Base-by-base conservation (phyloP, 2,113 vertebrate genomes). In the Grus americana region DNA sequence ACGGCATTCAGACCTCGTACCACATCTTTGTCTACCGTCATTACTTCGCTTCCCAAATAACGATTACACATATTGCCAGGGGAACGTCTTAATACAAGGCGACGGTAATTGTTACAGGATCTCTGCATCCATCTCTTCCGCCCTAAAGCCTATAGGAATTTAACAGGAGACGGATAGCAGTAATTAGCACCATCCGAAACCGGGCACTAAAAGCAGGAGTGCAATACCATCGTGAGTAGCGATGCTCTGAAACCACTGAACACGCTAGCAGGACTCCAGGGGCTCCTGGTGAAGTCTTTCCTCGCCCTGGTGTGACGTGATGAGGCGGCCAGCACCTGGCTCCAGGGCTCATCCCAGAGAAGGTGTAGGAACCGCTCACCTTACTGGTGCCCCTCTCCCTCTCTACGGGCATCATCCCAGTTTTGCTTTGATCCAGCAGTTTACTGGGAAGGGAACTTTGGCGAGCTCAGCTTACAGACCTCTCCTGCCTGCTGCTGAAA, bases 1-100 rank as follows among this genome's bases (percentile, higher is more conserved):
- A 34, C 9, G 74, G 55, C 50, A 44, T 59, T 79, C 49, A 63
- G 30, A 86, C 6, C 22, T 15, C 30, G 34, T 54, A 34, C 40
- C 20, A 15, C 40, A 21, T n/a, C 29, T 50, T 32, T 15, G 9
- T 19, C 49, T 74, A 12, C 34, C 8, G 12, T 17, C 55, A 22
- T 15, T n/a, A 26, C 46, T 79, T 79, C 68, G 36, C 29, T 50
- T 75, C 27, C 74, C 62, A 42, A 21, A 38, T 14, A 46, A 32
- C 0, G 2, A 62, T 2, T 4, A 24, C 13, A 46, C 15, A 2
- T 8, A 38, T 15, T 6, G 19, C 52, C 57, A 38, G 40, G 27
- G 10, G 26, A n/a, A 30, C 46, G 17, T 38, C 46, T 44, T 74
- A 44, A 47, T 14, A 14, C 7, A 20, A 47, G 40, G 36, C 0